Evolutionary conservation across 1,140 invertebrate genomes (phyloP).

Genomic region (Aphaenogaster floridana): DNA sequence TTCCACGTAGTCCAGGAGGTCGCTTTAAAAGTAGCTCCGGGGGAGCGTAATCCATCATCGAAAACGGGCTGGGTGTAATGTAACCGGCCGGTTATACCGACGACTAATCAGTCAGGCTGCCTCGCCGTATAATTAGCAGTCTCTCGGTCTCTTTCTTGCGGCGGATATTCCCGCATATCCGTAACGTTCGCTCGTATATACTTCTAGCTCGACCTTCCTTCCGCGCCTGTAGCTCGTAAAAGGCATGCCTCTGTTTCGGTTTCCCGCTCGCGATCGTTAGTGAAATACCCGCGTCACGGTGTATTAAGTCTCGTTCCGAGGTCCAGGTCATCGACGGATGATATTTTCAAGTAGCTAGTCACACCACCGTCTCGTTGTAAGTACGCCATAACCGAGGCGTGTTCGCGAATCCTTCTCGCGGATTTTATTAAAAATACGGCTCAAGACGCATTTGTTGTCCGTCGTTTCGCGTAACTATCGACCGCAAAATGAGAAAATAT

Average conservation of each 20-base stretch:
- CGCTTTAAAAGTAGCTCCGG: slow-evolving; percentile 80
- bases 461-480: neutral
- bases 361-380: neutral
- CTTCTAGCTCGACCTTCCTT: slow-evolving; percentile 46
- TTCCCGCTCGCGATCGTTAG: slow-evolving; percentile 39
- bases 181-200: neutral
- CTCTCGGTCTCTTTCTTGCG: slow-evolving; percentile 51
- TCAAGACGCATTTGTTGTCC: neutral
- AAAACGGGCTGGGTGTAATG: slow-evolving; percentile 77
- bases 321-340: neutral
- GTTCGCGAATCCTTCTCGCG: neutral
- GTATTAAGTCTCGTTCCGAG: neutral
- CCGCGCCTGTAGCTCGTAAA: slow-evolving; percentile 50
- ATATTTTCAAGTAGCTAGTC: slow-evolving; percentile 36
- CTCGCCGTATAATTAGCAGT: slow-evolving; percentile 81
- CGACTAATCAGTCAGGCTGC: slow-evolving; percentile 80
- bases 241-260: slow-evolving; percentile 44
- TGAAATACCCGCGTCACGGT: slow-evolving; percentile 33
- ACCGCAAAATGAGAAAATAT: neutral
- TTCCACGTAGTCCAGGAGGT: slow-evolving; percentile 66
- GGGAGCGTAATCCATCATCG: slow-evolving; percentile 83
- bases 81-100: slow-evolving; percentile 76
- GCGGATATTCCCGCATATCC: slow-evolving; percentile 29
- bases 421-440: slow-evolving; percentile 22
- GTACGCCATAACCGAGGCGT: neutral